A percentile compares a stretch with the other conserved stretches of the same genome.
These are phyloP conservation scores for Dallia pectoralis DNA, from an alignment of 2,797 vertebrate genomes.

Conservation along the genomic window DNA sequence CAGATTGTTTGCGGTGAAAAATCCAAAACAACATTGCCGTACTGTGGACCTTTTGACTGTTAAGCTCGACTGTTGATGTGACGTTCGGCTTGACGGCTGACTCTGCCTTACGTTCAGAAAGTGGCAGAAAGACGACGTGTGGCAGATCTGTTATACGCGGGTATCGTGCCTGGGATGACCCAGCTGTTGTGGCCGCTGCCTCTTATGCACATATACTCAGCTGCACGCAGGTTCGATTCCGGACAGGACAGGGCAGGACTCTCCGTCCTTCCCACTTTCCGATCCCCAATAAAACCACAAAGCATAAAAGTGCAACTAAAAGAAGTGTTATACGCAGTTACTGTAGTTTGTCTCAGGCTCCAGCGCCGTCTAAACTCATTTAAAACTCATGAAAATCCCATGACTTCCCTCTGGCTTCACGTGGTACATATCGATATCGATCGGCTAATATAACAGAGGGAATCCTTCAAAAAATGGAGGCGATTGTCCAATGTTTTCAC, in stretches of 20 bases:
- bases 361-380: constrained; percentile 37
- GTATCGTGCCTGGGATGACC: too few species aligned
- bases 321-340: background rate
- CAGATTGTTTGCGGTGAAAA: constrained; percentile 7
- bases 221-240: too few species aligned
- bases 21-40: too few species aligned
- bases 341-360: constrained; percentile 24
- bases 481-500: constrained; percentile 7
- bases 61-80: background rate
- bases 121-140: background rate
- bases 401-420: constrained; percentile 6
- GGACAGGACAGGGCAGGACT: too few species aligned
- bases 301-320: too few species aligned
- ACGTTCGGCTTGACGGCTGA: background rate
- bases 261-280: too few species aligned
- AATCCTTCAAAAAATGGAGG: background rate
- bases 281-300: too few species aligned
- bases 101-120: background rate
- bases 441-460: too few species aligned
- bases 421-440: constrained; percentile 3
- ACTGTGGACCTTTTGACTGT: background rate
- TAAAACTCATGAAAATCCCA: constrained; percentile 17
- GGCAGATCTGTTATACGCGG: background rate
- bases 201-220: too few species aligned
- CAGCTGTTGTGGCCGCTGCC: too few species aligned